phyloP scores from a whole-genome alignment of 2,113 vertebrate genomes.

The Dolichallabes microphthalmus region DNA sequence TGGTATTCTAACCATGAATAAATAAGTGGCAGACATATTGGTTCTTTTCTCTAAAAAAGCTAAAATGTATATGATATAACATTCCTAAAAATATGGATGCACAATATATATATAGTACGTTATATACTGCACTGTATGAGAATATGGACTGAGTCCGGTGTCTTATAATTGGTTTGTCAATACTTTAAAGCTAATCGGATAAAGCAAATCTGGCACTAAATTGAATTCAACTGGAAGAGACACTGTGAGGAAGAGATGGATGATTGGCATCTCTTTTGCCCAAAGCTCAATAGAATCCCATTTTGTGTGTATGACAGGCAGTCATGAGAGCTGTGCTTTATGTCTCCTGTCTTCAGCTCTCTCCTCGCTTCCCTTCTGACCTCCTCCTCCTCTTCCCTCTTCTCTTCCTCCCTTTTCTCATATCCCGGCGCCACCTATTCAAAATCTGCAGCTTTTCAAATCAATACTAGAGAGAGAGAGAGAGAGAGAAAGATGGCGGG shows the following conservation, averaged over 20 bases:
- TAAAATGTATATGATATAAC: background rate
- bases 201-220: constrained; percentile 1
- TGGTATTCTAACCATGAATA: background rate
- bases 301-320: constrained; percentile 26
- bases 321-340: constrained; percentile 20
- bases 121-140: background rate
- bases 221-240: background rate
- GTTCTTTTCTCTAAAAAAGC: background rate
- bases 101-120: background rate
- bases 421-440: constrained; percentile 4
- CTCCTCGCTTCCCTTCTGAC: background rate
- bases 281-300: constrained; percentile 17
- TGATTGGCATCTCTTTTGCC: constrained; percentile 28
- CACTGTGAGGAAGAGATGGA: constrained; percentile 9
- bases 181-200: background rate
- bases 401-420: background rate
- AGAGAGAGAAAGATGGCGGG: constrained; percentile 17
- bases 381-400: background rate
- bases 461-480: constrained; percentile 11
- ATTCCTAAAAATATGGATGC: background rate
- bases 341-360: background rate
- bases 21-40: background rate
- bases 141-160: background rate
- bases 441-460: constrained; percentile 29
- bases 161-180: background rate